A percentile compares a stretch with the other conserved stretches of the same genome.
phyloP scores from a whole-genome alignment of 2,888 invertebrate species.

The Pristionchus japonicus region DNA sequence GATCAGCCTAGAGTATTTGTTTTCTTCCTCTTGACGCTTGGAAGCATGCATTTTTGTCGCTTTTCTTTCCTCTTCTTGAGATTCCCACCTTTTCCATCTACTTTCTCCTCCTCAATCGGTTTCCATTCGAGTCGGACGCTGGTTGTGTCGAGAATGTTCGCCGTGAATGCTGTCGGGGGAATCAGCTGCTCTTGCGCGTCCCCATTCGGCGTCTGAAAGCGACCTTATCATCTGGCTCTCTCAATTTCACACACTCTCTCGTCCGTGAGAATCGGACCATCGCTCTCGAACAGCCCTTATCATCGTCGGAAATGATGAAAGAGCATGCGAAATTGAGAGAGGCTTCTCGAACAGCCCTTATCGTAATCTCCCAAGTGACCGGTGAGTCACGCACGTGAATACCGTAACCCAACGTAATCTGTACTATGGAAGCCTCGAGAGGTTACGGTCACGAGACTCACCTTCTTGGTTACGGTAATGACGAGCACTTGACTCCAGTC shows the following conservation, averaged over 20 bases:
- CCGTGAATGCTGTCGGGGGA: conserved; percentile 70
- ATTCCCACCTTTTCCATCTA: conserved; percentile 10
- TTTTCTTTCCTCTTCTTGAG: background rate
- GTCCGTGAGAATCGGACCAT: too few relatives aligned
- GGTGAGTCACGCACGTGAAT: background rate
- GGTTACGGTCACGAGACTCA: too few relatives aligned
- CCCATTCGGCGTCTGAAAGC: background rate
- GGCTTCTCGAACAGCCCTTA: background rate
- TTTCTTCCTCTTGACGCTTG: background rate
- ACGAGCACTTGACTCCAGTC: conserved; percentile 66
- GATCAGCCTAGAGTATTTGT: background rate
- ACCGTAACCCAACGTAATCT: too few relatives aligned
- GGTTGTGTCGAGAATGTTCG: conserved; percentile 66
- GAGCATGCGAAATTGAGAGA: too few relatives aligned
- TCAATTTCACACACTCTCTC: too few relatives aligned
- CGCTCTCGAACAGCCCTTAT: too few relatives aligned
- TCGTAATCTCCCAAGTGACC: background rate
- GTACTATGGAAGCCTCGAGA: too few relatives aligned
- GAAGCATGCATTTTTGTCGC: background rate
- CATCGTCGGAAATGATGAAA: too few relatives aligned
- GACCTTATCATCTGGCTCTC: too few relatives aligned
- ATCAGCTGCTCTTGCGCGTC: conserved; percentile 56
- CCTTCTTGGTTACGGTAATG: conserved; percentile 59
- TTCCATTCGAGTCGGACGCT: conserved; percentile 70
- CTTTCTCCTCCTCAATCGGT: conserved; percentile 47